These are phyloP conservation scores for Sycobia sp. DNA, from an alignment of 1,140 invertebrate genomes.

Conservation along the genomic window DNA sequence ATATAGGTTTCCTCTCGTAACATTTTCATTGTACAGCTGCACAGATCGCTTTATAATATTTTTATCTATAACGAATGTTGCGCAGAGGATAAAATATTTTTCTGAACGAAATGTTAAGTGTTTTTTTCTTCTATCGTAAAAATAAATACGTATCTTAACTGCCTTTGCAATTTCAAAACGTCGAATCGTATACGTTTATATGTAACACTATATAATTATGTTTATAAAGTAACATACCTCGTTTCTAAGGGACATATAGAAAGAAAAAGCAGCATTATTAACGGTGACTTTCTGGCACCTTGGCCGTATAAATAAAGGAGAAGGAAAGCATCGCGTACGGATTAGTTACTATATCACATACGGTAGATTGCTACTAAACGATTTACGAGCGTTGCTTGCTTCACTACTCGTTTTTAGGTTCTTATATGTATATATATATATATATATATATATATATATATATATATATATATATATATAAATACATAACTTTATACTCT, in stretches of 20 bases:
- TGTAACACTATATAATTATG: too few relatives aligned
- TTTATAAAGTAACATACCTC: conserved; percentile 8
- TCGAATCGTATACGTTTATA: conserved; percentile 8
- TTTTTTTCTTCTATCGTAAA: too few relatives aligned
- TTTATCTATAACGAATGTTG: not conserved
- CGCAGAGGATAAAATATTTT: too few relatives aligned
- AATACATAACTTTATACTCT: conserved; percentile 20
- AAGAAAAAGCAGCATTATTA: conserved; percentile 26
- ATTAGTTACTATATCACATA: conserved; percentile 46
- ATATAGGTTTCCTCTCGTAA: too few relatives aligned
- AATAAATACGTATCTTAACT: not conserved
- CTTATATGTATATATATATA: not conserved
- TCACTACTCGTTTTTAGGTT: conserved; percentile 30
- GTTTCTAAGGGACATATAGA: conserved; percentile 12
- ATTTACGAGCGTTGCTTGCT: conserved; percentile 31
- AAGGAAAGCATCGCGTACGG: conserved; percentile 40
- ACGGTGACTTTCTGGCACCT: conserved; percentile 31
- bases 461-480: too few relatives aligned
- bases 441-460: too few relatives aligned
- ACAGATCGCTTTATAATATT: conserved; percentile 2
- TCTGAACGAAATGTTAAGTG: too few relatives aligned
- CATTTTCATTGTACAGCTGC: conserved; percentile 13
- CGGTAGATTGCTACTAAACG: conserved; percentile 40
- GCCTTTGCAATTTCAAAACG: conserved; percentile 8
- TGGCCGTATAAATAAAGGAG: conserved; percentile 5